Percentiles rank a stretch among this genome's conserved stretches.
These are phyloP conservation scores for Argynnis bischoffii DNA, from an alignment of 2,888 invertebrate species.

Conservation along the genomic window DNA sequence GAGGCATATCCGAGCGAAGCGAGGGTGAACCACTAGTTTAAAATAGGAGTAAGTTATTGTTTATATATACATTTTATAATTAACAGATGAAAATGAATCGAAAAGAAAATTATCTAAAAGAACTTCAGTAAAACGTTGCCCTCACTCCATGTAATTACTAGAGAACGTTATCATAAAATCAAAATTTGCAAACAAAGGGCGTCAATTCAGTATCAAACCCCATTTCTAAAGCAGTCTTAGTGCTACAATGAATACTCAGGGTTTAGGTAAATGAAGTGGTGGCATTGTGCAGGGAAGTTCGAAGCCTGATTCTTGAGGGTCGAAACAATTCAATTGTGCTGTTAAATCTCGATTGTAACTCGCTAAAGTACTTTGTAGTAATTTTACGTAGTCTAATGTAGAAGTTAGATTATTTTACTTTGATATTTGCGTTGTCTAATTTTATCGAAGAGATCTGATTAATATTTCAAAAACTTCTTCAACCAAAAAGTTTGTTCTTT, in stretches of 20 bases:
- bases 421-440: too few species aligned
- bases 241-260: slow-evolving; percentile 1
- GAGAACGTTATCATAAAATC: not conserved
- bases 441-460: too few species aligned
- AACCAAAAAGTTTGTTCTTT: too few species aligned
- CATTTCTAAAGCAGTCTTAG: not conserved
- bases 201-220: slow-evolving; percentile 6
- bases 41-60: too few species aligned
- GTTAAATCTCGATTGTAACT: slow-evolving; percentile 15
- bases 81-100: too few species aligned
- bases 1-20: too few species aligned
- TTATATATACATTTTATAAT: too few species aligned
- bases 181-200: slow-evolving; percentile 12
- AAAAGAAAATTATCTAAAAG: too few species aligned
- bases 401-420: not conserved
- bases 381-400: not conserved
- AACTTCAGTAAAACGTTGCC: too few species aligned
- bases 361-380: slow-evolving; percentile 2
- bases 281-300: slow-evolving; percentile 6
- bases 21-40: too few species aligned
- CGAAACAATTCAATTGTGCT: slow-evolving; percentile 13
- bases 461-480: too few species aligned
- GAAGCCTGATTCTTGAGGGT: not conserved
- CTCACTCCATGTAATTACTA: not conserved
- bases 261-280: slow-evolving; percentile 8